A percentile compares a stretch with the other conserved stretches of the same genome.
phyloP scores from a whole-genome alignment of 2,797 vertebrate genomes.

The Bovichtus variegatus region DNA sequence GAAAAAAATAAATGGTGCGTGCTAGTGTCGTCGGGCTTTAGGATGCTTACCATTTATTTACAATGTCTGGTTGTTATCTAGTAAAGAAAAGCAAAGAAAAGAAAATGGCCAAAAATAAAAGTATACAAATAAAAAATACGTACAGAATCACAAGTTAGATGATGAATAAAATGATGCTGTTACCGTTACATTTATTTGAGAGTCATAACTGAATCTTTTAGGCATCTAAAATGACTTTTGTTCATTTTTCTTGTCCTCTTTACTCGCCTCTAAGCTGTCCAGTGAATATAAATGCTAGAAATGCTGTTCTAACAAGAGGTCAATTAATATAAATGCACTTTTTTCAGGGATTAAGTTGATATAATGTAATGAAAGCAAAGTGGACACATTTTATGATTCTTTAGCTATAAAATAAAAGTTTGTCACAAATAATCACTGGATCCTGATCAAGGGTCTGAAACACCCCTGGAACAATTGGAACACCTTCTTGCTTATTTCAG shows the following conservation, averaged over 20 bases:
- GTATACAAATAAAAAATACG: neutral
- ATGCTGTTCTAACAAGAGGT: neutral
- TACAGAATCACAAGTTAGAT: neutral
- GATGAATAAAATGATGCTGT: neutral
- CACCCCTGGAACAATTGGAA: neutral
- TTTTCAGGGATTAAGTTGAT: neutral
- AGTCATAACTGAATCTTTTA: neutral
- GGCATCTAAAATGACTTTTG: neutral
- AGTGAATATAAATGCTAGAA: neutral
- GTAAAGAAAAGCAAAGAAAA: neutral
- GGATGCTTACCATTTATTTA: neutral
- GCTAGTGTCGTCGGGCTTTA: neutral
- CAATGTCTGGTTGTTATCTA: neutral
- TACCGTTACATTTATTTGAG: neutral
- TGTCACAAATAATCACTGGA: neutral
- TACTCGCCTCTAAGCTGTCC: neutral
- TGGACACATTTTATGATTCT: neutral
- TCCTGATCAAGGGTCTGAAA: neutral
- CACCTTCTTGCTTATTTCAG: conserved; percentile 24
- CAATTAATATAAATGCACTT: neutral
- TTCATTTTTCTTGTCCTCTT: neutral
- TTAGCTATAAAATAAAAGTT: neutral
- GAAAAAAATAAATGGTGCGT: neutral
- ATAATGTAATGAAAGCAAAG: neutral
- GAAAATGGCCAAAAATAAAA: neutral